Conservation (phyloP, 1,140 invertebrate species). For the Ylistrum balloti region DNA sequence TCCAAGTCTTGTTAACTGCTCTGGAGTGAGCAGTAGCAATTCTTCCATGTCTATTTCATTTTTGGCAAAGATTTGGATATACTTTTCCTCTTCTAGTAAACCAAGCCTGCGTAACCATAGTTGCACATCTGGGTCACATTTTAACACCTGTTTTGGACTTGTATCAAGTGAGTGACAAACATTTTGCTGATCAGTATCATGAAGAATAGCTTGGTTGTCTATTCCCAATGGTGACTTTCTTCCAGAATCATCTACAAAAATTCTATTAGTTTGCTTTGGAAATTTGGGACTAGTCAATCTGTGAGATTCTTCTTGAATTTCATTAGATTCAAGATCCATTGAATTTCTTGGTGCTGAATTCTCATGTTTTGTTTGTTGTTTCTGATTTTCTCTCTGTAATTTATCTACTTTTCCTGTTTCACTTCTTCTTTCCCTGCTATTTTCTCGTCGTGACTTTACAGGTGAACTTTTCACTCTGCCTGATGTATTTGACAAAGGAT, state of each 20-base stretch:
- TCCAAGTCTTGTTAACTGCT: slow-evolving; percentile 74
- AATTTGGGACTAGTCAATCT: slow-evolving; percentile 13
- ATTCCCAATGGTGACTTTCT: slow-evolving; percentile 6
- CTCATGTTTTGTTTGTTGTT: background rate
- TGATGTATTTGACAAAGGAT: background rate
- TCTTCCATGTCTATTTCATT: slow-evolving; percentile 77
- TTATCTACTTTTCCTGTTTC: slow-evolving; percentile 42
- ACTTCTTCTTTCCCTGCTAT: slow-evolving; percentile 20
- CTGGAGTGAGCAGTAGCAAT: slow-evolving; percentile 68
- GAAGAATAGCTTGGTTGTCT: background rate
- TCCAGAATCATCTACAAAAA: slow-evolving; percentile 21
- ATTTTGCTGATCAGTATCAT: background rate
- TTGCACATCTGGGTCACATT: slow-evolving; percentile 71
- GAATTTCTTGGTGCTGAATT: background rate
- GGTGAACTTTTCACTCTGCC: slow-evolving; percentile 5
- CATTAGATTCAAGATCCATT: background rate
- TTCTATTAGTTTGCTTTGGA: slow-evolving; percentile 43
- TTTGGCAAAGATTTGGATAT: slow-evolving; percentile 74
- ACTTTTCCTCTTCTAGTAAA: slow-evolving; percentile 71
- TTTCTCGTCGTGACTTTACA: slow-evolving; percentile 42
- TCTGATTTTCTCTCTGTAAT: background rate
- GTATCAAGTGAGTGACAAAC: slow-evolving; percentile 15
- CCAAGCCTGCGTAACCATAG: slow-evolving; percentile 73
- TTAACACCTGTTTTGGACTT: slow-evolving; percentile 49
- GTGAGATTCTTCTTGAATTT: background rate